Conservation (phyloP, 2,797 vertebrate genomes). For the Myioborus miniatus region DNA sequence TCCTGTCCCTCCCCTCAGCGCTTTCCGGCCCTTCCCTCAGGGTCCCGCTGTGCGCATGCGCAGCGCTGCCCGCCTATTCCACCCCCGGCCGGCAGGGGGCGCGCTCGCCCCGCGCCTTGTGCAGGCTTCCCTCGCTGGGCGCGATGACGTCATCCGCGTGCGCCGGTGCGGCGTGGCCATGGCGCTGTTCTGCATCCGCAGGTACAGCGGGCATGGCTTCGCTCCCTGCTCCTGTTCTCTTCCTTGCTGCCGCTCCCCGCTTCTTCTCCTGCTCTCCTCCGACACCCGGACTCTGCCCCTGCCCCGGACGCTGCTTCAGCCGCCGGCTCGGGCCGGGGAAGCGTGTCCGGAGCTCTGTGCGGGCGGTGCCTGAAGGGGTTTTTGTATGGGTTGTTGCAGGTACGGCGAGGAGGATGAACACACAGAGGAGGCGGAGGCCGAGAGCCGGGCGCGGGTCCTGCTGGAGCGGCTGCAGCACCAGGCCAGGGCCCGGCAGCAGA, state of each 20-base stretch:
- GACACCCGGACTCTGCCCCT: accelerated
- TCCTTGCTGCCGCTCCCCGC: too few species aligned
- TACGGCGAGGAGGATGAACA: slow-evolving; percentile 80
- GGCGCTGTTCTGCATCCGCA: slow-evolving; percentile 31
- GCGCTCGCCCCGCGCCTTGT: accelerated
- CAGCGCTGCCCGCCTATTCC: accelerated
- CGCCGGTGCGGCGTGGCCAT: background rate
- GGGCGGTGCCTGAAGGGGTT: background rate
- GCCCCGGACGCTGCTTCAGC: too few species aligned
- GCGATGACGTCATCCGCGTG: background rate
- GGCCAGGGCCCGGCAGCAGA: slow-evolving; percentile 80
- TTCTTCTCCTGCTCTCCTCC: background rate
- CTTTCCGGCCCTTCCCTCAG: background rate
- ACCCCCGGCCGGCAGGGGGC: accelerated
- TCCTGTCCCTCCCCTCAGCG: background rate
- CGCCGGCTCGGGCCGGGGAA: background rate
- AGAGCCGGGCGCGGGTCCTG: slow-evolving; percentile 74
- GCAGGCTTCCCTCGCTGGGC: accelerated
- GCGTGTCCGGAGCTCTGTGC: background rate
- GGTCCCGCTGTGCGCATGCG: background rate
- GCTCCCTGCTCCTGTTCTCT: background rate
- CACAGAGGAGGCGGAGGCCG: background rate
- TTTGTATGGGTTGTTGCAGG: slow-evolving; percentile 46
- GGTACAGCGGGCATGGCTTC: background rate
- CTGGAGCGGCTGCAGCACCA: slow-evolving; percentile 84